Evolutionary conservation across 1,140 invertebrate genomes (phyloP).

Genomic region (Brachystomella parvula): DNA sequence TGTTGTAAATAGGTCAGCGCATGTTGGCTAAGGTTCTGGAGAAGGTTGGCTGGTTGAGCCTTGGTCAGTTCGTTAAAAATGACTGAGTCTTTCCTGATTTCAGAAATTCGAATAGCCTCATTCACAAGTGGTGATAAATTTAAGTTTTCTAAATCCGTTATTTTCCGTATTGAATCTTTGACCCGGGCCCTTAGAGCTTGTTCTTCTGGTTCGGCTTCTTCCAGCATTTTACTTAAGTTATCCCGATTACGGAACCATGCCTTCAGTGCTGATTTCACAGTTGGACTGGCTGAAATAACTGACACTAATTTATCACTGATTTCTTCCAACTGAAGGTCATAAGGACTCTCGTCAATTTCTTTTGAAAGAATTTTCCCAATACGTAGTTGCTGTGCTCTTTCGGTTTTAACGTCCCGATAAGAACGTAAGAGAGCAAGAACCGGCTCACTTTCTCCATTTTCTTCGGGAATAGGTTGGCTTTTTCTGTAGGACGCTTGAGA

Average conservation of each 20-base stretch:
- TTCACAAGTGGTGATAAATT: no score
- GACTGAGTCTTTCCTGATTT: no score
- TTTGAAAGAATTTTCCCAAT: slow-evolving; percentile 5
- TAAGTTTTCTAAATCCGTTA: not conserved
- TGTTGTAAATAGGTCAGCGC: not conserved
- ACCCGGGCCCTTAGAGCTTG: not conserved
- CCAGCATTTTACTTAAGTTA: not conserved
- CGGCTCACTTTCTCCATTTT: not conserved
- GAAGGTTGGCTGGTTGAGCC: no score
- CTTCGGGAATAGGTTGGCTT: not conserved
- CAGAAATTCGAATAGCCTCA: no score
- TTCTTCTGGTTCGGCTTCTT: not conserved
- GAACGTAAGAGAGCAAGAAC: not conserved
- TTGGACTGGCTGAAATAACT: not conserved
- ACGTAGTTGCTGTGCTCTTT: not conserved
- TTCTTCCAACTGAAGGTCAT: not conserved
- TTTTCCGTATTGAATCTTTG: not conserved
- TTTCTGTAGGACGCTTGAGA: not conserved
- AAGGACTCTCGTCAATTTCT: not conserved
- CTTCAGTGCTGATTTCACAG: not conserved
- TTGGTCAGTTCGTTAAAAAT: no score
- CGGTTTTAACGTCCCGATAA: not conserved
- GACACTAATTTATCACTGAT: not conserved
- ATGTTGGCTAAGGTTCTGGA: no score
- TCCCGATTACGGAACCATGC: not conserved